Evolutionary conservation across 2,888 invertebrate genomes (phyloP), one percentile per base, ranked within the genome.

Genomic region (Andrena haemorrhoa): DNA sequence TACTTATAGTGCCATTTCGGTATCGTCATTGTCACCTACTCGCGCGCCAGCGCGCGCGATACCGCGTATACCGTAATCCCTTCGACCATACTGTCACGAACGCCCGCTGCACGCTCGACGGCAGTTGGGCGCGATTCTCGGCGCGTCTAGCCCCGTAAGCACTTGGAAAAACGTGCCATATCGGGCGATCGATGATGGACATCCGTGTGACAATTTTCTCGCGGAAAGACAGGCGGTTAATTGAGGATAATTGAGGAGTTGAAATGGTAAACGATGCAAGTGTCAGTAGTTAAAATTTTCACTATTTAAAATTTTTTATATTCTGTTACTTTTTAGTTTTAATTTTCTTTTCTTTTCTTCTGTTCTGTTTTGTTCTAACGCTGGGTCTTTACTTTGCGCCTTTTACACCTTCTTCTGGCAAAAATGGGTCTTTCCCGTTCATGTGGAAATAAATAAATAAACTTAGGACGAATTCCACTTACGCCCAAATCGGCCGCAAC

Each of bases 11-110:
- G 53, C 64, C 78, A 84, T 85, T 82, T 82, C 56, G 77, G 66
- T 83, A 74, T 74, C 85, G 79, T 89, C 87, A 89, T 88, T 88
- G 89, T 88, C 89, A 86, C 83, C 87, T 82, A 85, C 77, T 81
- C 63, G 68, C 35, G 20, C 31, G 29, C 35, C 41, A 29, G 53
- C 51, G 65, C 63, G 76, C 65, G 31, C 49, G 41, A 74, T 47
- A 56, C n/a, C 31, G 26, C n/a, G 47, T 82, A 64, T 80, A 85
- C 86, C 85, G 86, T 79, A 77, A 86, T 69, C 75, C 71, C 47
- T 33, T n/a, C 29, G 16, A 33, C 12, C 66, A 23, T 7, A 23
- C 29, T 29, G 75, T 80, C 70, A 41, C 70, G 66, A 74, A 77
- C 64, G 75, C 82, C 29, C 58, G 49, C 51, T 81, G 82, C 82